Conservation (phyloP, 2,888 invertebrate genomes). For the Caprella mutica region DNA sequence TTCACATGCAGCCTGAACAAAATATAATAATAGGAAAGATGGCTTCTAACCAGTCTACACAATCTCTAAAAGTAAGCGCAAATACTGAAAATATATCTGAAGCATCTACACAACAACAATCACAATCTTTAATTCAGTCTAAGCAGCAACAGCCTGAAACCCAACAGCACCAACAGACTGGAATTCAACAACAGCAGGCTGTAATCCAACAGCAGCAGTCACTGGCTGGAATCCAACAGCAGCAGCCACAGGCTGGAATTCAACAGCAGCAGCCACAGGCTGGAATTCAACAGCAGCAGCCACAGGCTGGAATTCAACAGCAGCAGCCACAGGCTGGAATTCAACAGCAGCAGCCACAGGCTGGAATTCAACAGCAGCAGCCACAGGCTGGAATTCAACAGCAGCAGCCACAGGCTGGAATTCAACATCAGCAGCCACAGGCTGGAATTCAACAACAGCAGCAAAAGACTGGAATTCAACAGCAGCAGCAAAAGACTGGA, state of each 20-base stretch:
- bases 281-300: too few relatives aligned
- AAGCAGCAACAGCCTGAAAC: slow-evolving; percentile 7
- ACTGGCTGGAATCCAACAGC: neutral
- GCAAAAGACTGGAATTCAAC: neutral
- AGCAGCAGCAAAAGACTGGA: neutral
- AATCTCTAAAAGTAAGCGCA: neutral
- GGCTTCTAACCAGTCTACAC: neutral
- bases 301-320: neutral
- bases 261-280: neutral
- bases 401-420: too few relatives aligned
- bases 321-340: too few relatives aligned
- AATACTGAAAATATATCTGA: neutral
- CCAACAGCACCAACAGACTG: neutral
- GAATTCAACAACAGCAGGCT: neutral
- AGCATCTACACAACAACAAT: neutral
- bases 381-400: too few relatives aligned
- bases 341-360: too few relatives aligned
- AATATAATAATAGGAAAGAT: too few relatives aligned
- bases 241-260: neutral
- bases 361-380: too few relatives aligned
- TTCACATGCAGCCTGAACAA: neutral
- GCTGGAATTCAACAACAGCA: too few relatives aligned
- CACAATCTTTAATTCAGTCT: neutral
- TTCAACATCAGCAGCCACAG: too few relatives aligned
- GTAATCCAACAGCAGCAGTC: neutral